Evolutionary conservation across 1,140 invertebrate species (phyloP), one percentile per base, ranked within the genome.

Genomic region (Drosophila mauritiana): DNA sequence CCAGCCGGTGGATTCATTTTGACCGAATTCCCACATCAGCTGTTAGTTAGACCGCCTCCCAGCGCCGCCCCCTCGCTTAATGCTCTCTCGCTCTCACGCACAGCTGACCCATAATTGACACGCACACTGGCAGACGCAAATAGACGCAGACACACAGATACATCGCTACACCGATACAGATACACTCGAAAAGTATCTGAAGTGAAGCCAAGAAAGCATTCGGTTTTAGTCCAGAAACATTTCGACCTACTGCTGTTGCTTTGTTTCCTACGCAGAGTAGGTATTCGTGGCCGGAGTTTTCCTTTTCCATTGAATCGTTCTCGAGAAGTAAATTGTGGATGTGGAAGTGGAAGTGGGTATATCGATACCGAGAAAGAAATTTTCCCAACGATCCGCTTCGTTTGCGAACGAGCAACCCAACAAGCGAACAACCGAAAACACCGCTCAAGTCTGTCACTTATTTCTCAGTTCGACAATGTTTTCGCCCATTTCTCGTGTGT

Each of bases 221-320:
- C 63, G 4, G 48, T 34, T 51, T 51, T 4, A 62, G 46, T 61
- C 46, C 72, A 55, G 42, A 76, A 40, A 56, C 69, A 55, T 51
- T 65, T 31, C 77, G 73, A 83, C 82, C 83, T 76, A 88, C 84
- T 88, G 80, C 80, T 89, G 84, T 80, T 88, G 76, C 78, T 78
- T 85, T 85, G 64, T 79, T 78, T 43, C 55, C 34, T 42, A 40
- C 39, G 49, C 27, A 40, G 52, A 51, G 34, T 63, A 27, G 61
- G 73, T 55, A 57, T 52, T 46, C 43, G 39, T 78, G 70, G 43
- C 53, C 72, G 67, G 65, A 88, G 79, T 89, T 89, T 89, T 88
- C 77, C 85, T 89, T 89, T 89, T 88, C 77, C 85, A 90, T 89
- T 89, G 80, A 89, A 89, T 69, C 73, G 83, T 80, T 89, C 78